These are phyloP conservation scores for Periophthalmus magnuspinnatus DNA, from an alignment of 2,797 vertebrate genomes.

Conservation along the genomic window DNA sequence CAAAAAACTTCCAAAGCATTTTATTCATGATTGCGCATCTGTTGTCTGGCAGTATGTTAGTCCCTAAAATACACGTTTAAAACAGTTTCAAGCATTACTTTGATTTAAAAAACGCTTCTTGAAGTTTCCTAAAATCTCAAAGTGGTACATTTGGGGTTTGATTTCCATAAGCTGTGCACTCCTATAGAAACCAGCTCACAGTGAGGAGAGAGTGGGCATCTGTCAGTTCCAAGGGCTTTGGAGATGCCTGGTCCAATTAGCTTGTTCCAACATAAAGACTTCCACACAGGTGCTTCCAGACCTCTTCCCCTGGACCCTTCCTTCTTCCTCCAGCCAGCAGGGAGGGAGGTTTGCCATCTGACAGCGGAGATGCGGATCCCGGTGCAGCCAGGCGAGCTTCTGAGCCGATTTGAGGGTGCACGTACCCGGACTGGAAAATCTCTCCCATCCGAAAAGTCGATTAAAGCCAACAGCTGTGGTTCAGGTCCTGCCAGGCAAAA, in stretches of 20 bases:
- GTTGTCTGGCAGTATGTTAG: background rate
- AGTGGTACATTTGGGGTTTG: conserved; percentile 48
- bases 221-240: conserved; percentile 68
- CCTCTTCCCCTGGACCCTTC: conserved; percentile 61
- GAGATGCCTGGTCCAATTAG: conserved; percentile 73
- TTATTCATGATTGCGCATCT: background rate
- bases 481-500: conserved; percentile 76
- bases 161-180: conserved; percentile 67
- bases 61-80: background rate
- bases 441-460: conserved; percentile 78
- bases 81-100: conserved; percentile 19
- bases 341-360: conserved; percentile 75
- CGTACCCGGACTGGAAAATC: conserved; percentile 76
- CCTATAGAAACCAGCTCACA: conserved; percentile 65
- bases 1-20: too few relatives aligned
- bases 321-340: conserved; percentile 59
- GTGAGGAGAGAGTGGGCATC: conserved; percentile 57
- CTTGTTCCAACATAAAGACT: conserved; percentile 62
- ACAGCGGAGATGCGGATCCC: conserved; percentile 66
- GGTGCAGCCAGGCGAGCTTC: conserved; percentile 72
- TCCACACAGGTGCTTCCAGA: conserved; percentile 60
- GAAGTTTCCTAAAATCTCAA: conserved; percentile 59
- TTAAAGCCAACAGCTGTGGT: conserved; percentile 83
- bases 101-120: conserved; percentile 42
- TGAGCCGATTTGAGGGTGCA: conserved; percentile 80